Conservation (phyloP, 1,140 invertebrate genomes). For the Zaprionus taronus region DNA sequence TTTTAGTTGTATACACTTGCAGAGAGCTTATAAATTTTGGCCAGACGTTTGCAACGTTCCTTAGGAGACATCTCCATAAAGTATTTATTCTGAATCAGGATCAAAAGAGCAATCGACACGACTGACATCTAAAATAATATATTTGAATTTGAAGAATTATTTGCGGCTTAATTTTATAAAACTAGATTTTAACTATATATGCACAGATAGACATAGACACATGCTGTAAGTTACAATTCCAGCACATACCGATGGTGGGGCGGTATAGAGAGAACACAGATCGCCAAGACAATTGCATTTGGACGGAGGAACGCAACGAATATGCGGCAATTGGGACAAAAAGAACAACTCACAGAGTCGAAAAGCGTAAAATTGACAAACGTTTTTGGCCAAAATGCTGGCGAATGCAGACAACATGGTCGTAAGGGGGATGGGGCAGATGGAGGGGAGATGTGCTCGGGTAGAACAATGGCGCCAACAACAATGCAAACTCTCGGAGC, state of each 20-base stretch:
- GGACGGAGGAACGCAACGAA: slow-evolving; percentile 14
- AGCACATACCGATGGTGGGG: background rate
- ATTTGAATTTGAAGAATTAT: too few relatives aligned
- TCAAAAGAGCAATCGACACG: too few relatives aligned
- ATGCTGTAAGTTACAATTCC: background rate
- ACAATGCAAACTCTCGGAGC: slow-evolving; percentile 51
- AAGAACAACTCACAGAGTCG: slow-evolving; percentile 71
- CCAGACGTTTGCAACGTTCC: too few relatives aligned
- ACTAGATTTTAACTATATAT: too few relatives aligned
- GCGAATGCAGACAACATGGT: slow-evolving; percentile 37
- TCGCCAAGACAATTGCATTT: slow-evolving; percentile 14
- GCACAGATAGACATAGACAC: too few relatives aligned
- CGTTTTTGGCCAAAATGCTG: slow-evolving; percentile 67
- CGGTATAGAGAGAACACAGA: background rate
- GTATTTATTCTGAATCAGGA: too few relatives aligned
- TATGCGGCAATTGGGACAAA: slow-evolving; percentile 51
- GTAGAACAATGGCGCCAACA: slow-evolving; percentile 41
- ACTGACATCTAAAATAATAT: too few relatives aligned
- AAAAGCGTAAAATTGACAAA: slow-evolving; percentile 82
- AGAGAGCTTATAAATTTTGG: too few relatives aligned
- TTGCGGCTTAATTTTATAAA: too few relatives aligned
- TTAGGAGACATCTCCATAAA: too few relatives aligned
- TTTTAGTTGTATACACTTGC: too few relatives aligned
- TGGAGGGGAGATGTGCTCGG: background rate
- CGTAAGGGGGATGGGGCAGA: slow-evolving; percentile 6